Evolutionary conservation across 2,797 vertebrate species (phyloP), one percentile per base, ranked within the genome.

Genomic region (Siniperca obscura): DNA sequence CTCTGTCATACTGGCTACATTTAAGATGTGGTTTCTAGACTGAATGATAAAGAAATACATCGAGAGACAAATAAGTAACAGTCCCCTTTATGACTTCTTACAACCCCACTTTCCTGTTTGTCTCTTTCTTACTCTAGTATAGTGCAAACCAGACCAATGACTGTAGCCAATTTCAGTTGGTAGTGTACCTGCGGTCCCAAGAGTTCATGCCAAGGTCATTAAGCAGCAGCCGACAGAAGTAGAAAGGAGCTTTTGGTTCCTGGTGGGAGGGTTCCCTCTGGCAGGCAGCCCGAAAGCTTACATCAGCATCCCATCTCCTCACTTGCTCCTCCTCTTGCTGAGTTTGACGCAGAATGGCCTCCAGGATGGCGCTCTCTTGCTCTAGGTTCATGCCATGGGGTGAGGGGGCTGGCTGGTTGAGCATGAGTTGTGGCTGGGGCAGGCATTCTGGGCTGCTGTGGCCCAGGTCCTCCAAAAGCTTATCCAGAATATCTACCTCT

Each of bases 181-280:
- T 61, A 62, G 60, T 19, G 74, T 97, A 99, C 98, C 98, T 99
- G 94, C 97, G 97, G 5, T 99, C 98, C 98, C 98, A 99, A 68
- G 98, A 98, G 93, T 99, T 98, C 98, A 99, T 99, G 81, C 98
- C 98, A 76, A 99, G 95, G 91, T 98, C 97, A 48, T 98, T 96
- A 4, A 99, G 96, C 85, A 99, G 90, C 78, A 98, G 94, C 21
- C 97, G 96, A 86, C 98, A 99, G 94, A 98, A 98, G 90, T 99
- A 98, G 90, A 99, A 99, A 7, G 97, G 96, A 19, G 97, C 97
- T 46, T 95, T 97, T 5, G 97, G 97, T 61, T 98, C 95, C 22
- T 95, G 93, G 11, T 97, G 96, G 1, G 77, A 84, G 0, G 98
- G 97, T 68, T 96, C 94, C 65, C 90, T 94, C 89, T 98, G 97